Evolutionary conservation across 2,888 invertebrate genomes (phyloP).

Genomic region (Scrobipalpa costella): DNA sequence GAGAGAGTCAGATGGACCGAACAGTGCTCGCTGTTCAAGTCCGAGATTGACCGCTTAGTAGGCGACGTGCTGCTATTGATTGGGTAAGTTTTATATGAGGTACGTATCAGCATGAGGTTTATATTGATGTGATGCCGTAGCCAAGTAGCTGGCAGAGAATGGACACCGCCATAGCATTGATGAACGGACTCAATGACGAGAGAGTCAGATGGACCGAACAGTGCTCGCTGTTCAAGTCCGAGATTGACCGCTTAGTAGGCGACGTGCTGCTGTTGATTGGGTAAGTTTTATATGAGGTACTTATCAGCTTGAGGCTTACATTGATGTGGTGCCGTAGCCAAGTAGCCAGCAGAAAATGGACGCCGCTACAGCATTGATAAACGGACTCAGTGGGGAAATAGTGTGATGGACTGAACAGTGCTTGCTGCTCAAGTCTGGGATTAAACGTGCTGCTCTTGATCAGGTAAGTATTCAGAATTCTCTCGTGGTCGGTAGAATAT

Average conservation of each 20-base stretch:
- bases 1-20: conserved; percentile 94
- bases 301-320: too few relatives aligned
- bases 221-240: conserved; percentile 89
- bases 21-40: conserved; percentile 89
- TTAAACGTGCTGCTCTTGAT: conserved; percentile 87
- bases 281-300: conserved; percentile 40
- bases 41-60: conserved; percentile 90
- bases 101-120: too few relatives aligned
- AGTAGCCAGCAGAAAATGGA: conserved; percentile 93
- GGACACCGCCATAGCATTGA: conserved; percentile 92
- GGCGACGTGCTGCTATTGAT: conserved; percentile 91
- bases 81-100: conserved; percentile 60
- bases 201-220: conserved; percentile 93
- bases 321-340: conserved; percentile 86
- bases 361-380: conserved; percentile 92
- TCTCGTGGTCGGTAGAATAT: too few relatives aligned
- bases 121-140: conserved; percentile 84
- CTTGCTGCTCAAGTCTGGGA: conserved; percentile 90
- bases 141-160: conserved; percentile 91
- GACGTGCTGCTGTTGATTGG: conserved; percentile 90
- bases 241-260: conserved; percentile 91
- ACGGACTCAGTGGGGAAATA: conserved; percentile 92
- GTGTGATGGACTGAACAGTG: conserved; percentile 94
- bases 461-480: too few relatives aligned
- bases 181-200: conserved; percentile 93